Evolutionary conservation across 2,797 vertebrate genomes (phyloP).

Genomic region (Chelonia mydas): DNA sequence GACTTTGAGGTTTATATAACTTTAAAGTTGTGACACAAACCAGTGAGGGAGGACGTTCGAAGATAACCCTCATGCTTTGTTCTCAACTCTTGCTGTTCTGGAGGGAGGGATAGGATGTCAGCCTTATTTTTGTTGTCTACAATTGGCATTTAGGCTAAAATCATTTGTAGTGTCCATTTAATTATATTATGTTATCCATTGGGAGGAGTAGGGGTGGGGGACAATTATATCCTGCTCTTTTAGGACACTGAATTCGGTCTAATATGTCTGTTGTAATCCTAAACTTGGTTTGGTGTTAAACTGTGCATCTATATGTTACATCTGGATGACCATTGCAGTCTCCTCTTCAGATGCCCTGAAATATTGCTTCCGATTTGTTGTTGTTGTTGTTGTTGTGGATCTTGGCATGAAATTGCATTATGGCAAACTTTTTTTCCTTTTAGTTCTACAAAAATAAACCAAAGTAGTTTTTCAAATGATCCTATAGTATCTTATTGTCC

Average conservation of each 20-base stretch:
- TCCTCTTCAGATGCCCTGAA: not conserved
- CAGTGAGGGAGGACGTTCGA: not conserved
- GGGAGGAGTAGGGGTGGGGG: rapidly evolving
- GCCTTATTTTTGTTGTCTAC: not conserved
- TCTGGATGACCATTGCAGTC: not conserved
- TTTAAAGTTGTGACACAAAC: not conserved
- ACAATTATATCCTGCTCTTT: not conserved
- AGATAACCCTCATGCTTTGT: not conserved
- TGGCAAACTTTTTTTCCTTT: not conserved
- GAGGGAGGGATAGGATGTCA: not conserved
- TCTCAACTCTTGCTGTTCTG: not conserved
- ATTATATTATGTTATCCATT: too few relatives aligned
- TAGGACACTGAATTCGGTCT: not conserved
- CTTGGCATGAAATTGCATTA: not conserved
- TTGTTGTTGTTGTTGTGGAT: not conserved
- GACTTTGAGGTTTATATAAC: not conserved
- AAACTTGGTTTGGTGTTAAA: not conserved
- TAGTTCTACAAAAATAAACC: conserved; percentile 10
- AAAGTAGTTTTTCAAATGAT: not conserved
- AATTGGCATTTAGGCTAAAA: not conserved
- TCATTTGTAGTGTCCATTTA: not conserved
- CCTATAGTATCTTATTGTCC: not conserved
- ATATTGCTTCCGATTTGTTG: not conserved
- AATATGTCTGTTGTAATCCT: not conserved
- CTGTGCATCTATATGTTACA: not conserved